Conservation (phyloP, 1,140 invertebrate genomes). For the Chionoecetes opilio region DNA sequence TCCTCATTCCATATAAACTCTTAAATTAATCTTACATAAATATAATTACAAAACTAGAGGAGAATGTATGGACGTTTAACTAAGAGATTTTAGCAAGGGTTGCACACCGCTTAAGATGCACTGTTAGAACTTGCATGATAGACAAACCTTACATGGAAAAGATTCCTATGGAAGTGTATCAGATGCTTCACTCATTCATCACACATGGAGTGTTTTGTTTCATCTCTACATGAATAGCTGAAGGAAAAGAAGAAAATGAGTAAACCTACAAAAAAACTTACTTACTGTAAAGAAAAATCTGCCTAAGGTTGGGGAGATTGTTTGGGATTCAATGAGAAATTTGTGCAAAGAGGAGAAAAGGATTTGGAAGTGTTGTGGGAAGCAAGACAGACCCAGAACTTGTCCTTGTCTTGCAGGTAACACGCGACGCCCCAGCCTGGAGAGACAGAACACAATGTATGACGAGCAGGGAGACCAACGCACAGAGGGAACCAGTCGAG, state of each 20-base stretch:
- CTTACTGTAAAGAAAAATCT: too few species aligned
- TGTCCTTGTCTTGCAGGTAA: conserved; percentile 83
- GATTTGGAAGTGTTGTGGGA: neutral
- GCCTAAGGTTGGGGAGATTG: neutral
- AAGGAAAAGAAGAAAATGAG: neutral
- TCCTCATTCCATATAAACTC: conserved; percentile 5
- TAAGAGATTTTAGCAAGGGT: neutral
- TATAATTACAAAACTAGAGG: neutral
- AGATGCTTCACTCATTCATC: neutral
- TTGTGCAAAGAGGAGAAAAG: neutral
- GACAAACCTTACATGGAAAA: neutral
- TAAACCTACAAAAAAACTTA: neutral
- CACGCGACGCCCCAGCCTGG: conserved; percentile 89
- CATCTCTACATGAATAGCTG: neutral
- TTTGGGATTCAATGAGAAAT: neutral
- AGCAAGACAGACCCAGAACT: neutral
- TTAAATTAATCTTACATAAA: neutral
- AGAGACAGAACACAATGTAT: conserved; percentile 91
- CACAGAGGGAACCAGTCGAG: conserved; percentile 75
- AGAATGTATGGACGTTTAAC: neutral
- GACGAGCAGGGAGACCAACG: conserved; percentile 86
- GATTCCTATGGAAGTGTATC: neutral
- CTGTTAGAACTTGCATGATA: neutral
- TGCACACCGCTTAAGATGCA: neutral
- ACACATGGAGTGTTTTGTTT: neutral